Evolutionary conservation across 2,797 vertebrate species (phyloP), one percentile per base, ranked within the genome.

Genomic region (Emydoidea blandingii): DNA sequence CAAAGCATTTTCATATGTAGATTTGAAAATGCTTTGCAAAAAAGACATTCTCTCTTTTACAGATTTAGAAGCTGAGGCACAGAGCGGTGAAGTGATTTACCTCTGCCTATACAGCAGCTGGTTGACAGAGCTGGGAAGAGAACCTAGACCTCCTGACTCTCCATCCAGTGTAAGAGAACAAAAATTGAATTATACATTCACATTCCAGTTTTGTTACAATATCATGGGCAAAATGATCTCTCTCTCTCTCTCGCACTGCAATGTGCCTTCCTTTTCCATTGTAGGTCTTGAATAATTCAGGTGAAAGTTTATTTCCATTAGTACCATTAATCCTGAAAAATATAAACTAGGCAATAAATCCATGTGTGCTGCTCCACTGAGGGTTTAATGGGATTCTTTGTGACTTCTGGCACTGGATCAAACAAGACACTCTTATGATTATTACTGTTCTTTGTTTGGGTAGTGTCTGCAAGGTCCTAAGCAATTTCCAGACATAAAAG

Each of bases 401-500:
- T 85, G 59, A 85, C 65, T 89, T 89, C 34, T 95, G 78, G 37
- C 91, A 87, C 72, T 56, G 81, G 91, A 89, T 97, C 95, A 96
- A 94, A 74, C 9, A 92, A 97, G 79, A 85, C 94, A 91, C 89
- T 91, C 91, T 86, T 96, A 86, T 96, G 96, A 95, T 96, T 97
- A 85, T 97, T 92, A 89, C 94, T 96, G 53, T 88, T 95, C 83
- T 84, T 89, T 96, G 91, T 96, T 97, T 97, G 81, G 83, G 91
- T 94, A 96, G 95, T 92, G 96, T 92, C 96, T 95, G 96, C 96
- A 97, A 97, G 8, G 96, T 97, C 95, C 95, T 96, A 96, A 96
- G 89, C 95, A 97, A 97, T 97, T 97, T 97, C 96, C 95, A 94
- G 96, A 97, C 96, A 95, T 97, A 97, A 97, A 97, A 96, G 96